These are phyloP conservation scores for Solea senegalensis DNA, from an alignment of 2,113 vertebrate species.

Conservation along the genomic window DNA sequence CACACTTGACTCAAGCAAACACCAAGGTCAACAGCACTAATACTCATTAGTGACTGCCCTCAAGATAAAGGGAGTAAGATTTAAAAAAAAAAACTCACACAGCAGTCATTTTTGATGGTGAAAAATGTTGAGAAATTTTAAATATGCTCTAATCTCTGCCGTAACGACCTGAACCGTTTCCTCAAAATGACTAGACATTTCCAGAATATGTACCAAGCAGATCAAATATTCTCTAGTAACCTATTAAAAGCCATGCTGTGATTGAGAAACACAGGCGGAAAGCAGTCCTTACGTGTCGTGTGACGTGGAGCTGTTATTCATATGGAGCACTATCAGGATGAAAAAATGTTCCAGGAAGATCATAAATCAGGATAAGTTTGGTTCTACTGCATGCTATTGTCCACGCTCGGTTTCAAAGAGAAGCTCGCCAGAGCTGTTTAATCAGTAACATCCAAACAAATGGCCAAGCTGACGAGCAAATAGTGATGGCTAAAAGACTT, in stretches of 20 bases:
- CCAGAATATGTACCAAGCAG: too few relatives aligned
- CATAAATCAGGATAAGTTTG: neutral
- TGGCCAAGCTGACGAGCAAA: conserved; percentile 12
- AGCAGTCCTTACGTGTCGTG: too few relatives aligned
- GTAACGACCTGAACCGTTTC: too few relatives aligned
- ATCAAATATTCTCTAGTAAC: too few relatives aligned
- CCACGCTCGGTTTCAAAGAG: neutral
- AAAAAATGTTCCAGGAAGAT: neutral
- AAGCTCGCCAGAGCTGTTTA: conserved; percentile 14
- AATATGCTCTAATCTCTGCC: too few relatives aligned
- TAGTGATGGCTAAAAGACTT: conserved; percentile 17
- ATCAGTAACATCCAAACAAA: conserved; percentile 50
- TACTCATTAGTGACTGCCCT: neutral
- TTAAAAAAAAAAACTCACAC: too few relatives aligned
- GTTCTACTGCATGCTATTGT: neutral
- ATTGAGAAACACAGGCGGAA: neutral
- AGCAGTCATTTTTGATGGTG: too few relatives aligned
- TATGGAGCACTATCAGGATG: neutral
- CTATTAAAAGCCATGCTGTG: neutral
- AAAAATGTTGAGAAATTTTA: too few relatives aligned
- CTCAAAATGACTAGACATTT: too few relatives aligned
- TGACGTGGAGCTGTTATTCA: neutral
- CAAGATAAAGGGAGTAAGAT: neutral
- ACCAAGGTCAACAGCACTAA: neutral
- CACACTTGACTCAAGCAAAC: conserved; percentile 20